phyloP scores from a whole-genome alignment of 2,797 vertebrate genomes.

The Pseudotriccus pelzelni region DNA sequence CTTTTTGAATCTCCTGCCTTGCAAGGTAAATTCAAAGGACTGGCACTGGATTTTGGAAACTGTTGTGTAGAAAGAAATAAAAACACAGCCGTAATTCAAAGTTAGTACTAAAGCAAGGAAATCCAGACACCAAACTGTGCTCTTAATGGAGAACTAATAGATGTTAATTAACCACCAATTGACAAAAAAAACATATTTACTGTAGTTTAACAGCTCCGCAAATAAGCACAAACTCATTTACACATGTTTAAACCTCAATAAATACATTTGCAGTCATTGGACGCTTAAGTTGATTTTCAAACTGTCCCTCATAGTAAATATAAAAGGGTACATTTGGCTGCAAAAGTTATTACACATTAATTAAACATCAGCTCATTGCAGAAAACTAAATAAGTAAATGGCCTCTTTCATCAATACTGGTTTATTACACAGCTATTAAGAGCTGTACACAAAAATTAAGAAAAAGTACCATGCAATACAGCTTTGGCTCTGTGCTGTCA shows the following conservation, averaged over 20 bases:
- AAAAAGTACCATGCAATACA: background rate
- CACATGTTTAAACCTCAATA: constrained; percentile 69
- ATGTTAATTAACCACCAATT: constrained; percentile 68
- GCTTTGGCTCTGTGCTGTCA: background rate
- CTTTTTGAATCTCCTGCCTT: background rate
- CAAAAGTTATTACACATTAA: constrained; percentile 57
- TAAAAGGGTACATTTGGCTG: constrained; percentile 51
- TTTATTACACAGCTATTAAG: constrained; percentile 44
- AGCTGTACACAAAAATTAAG: background rate
- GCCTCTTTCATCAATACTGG: constrained; percentile 48
- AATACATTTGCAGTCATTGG: constrained; percentile 57
- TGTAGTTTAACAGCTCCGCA: constrained; percentile 57
- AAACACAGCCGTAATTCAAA: constrained; percentile 26
- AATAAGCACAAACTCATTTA: constrained; percentile 63
- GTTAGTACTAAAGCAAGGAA: constrained; percentile 25
- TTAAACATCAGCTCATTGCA: constrained; percentile 51
- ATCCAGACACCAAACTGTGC: constrained; percentile 39
- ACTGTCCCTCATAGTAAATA: constrained; percentile 41
- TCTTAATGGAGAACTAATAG: constrained; percentile 64
- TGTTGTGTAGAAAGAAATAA: background rate
- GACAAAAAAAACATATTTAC: constrained; percentile 63
- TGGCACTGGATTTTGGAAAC: background rate
- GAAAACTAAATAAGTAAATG: constrained; percentile 61
- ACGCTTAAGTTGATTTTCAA: constrained; percentile 46
- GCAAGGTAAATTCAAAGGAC: background rate